A percentile compares a stretch with the other conserved stretches of the same genome.
phyloP scores from a whole-genome alignment of 2,113 vertebrate species.

The Dendrocopos noguchii region DNA sequence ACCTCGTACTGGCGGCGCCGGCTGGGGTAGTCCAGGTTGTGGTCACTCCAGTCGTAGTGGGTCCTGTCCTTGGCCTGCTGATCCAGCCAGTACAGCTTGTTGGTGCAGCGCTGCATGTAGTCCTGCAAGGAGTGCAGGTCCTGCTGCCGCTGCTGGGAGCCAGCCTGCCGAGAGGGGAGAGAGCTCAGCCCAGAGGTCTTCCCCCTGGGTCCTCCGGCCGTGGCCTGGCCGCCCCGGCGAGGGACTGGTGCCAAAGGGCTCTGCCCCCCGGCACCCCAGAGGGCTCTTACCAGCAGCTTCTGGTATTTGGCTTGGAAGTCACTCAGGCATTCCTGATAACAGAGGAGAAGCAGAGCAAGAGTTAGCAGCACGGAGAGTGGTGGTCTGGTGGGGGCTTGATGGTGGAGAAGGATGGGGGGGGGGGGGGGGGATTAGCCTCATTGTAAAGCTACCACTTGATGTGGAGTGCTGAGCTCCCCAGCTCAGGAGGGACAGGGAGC shows the following conservation, averaged over 20 bases:
- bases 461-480: background rate
- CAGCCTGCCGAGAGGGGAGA: conserved; percentile 16
- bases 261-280: background rate
- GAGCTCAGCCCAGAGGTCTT: background rate
- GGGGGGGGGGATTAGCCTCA: background rate
- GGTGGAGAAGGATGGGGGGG: background rate
- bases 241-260: background rate
- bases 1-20: conserved; percentile 96
- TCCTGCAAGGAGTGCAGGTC: conserved; percentile 89
- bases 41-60: conserved; percentile 94
- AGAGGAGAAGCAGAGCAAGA: background rate
- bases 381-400: background rate
- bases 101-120: conserved; percentile 98
- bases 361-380: fast-evolving
- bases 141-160: conserved; percentile 86
- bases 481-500: too few relatives aligned
- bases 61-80: conserved; percentile 91
- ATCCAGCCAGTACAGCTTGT: conserved; percentile 99
- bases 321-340: conserved; percentile 77
- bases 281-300: conserved; percentile 88
- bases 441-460: fast-evolving
- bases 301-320: conserved; percentile 88
- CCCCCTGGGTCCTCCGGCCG: fast-evolving
- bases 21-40: conserved; percentile 91
- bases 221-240: background rate